Conservation (phyloP, 2,888 invertebrate species). For the Aphodius sticticus region DNA sequence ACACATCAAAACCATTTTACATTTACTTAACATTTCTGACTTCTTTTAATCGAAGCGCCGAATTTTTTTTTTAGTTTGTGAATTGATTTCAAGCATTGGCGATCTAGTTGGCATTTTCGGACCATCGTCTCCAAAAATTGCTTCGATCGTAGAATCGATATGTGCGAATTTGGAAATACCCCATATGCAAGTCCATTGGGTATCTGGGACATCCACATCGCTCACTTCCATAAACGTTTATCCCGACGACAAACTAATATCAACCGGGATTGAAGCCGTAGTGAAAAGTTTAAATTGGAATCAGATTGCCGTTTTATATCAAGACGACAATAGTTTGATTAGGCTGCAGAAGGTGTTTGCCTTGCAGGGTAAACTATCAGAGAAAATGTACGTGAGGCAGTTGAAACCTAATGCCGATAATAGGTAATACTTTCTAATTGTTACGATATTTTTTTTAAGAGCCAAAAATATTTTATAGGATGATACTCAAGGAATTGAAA, state of each 20-base stretch:
- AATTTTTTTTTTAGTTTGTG: constrained; percentile 65
- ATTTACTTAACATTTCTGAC: no score
- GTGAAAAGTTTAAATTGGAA: constrained; percentile 78
- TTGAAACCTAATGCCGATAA: constrained; percentile 58
- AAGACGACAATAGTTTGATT: constrained; percentile 77
- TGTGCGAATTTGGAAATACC: constrained; percentile 87
- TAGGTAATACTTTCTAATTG: constrained; percentile 39
- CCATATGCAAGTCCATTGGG: constrained; percentile 80
- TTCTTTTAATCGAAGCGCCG: background rate
- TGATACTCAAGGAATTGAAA: constrained; percentile 78
- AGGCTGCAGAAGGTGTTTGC: constrained; percentile 83
- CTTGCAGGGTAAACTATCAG: constrained; percentile 67
- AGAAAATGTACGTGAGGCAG: constrained; percentile 70
- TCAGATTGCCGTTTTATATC: constrained; percentile 80
- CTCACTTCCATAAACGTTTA: constrained; percentile 68
- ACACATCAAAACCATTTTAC: no score
- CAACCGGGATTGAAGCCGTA: constrained; percentile 72
- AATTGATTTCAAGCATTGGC: constrained; percentile 56
- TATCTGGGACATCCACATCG: constrained; percentile 56
- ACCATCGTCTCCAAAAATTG: constrained; percentile 70
- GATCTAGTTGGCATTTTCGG: constrained; percentile 83
- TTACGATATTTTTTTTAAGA: constrained; percentile 12
- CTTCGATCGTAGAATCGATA: constrained; percentile 82
- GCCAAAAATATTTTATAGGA: constrained; percentile 58
- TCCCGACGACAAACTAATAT: constrained; percentile 72